These are phyloP conservation scores for Carcharodon carcharias DNA, from an alignment of 2,797 vertebrate genomes.

Conservation along the genomic window DNA sequence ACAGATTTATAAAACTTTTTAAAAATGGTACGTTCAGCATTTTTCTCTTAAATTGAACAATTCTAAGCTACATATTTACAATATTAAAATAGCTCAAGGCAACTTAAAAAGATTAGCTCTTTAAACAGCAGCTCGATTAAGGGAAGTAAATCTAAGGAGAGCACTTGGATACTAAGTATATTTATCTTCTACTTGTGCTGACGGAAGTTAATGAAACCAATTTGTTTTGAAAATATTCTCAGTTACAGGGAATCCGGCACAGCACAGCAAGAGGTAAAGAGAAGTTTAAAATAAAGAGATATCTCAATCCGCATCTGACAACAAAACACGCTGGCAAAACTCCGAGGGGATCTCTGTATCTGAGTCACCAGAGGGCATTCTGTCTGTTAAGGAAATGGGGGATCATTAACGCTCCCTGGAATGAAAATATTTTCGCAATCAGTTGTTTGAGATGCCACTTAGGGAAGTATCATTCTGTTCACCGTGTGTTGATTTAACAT, in stretches of 20 bases:
- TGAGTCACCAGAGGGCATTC: neutral
- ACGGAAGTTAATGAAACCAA: conserved; percentile 20
- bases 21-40: neutral
- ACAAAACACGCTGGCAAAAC: neutral
- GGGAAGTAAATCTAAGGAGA: neutral
- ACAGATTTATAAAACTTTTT: neutral
- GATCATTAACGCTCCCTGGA: neutral
- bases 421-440: conserved; percentile 19
- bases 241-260: neutral
- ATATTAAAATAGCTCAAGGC: neutral
- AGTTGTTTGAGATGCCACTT: neutral
- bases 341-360: neutral
- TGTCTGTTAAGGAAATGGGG: conserved; percentile 14
- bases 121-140: neutral
- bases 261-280: neutral
- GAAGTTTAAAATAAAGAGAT: neutral
- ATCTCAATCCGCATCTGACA: neutral
- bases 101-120: neutral
- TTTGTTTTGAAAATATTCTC: conserved; percentile 9
- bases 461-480: neutral
- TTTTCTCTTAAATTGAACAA: neutral
- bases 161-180: conserved; percentile 22
- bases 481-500: neutral
- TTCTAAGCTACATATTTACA: neutral
- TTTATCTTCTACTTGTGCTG: neutral